A percentile compares a stretch with the other conserved stretches of the same genome.
Conservation (phyloP, 1,140 invertebrate species). For the Brachionus asplanchnoidis region DNA sequence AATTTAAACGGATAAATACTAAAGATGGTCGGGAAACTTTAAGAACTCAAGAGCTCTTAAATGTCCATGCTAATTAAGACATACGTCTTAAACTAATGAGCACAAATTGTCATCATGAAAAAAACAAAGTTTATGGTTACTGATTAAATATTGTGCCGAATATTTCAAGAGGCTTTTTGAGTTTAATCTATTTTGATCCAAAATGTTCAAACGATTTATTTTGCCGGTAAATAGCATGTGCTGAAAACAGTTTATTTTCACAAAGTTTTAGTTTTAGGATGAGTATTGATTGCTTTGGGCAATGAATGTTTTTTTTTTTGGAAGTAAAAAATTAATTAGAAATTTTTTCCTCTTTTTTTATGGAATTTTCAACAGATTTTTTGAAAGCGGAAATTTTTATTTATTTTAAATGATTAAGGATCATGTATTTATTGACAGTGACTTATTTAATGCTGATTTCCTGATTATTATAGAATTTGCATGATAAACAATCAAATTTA, state of each 20-base stretch:
- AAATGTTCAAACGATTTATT: background rate
- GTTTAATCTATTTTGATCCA: background rate
- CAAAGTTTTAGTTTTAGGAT: background rate
- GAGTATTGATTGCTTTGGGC: background rate
- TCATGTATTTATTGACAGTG: background rate
- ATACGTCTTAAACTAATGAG: background rate
- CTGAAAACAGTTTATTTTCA: background rate
- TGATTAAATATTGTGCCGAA: slow-evolving; percentile 6
- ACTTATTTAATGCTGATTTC: background rate
- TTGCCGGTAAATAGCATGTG: background rate
- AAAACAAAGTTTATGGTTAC: background rate
- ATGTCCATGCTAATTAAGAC: background rate
- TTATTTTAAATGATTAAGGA: background rate
- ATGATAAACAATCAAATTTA: background rate
- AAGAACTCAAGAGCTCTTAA: background rate
- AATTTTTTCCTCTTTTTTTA: too few species aligned
- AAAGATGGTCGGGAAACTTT: background rate
- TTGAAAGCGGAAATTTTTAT: background rate
- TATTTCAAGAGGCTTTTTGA: background rate
- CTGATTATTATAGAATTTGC: background rate
- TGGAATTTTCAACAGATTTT: too few species aligned
- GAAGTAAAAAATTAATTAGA: background rate
- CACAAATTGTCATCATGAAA: background rate
- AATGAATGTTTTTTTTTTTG: background rate
- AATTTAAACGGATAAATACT: background rate